Base-by-base conservation (phyloP, 2,113 vertebrate genomes). In the Albula glossodonta region DNA sequence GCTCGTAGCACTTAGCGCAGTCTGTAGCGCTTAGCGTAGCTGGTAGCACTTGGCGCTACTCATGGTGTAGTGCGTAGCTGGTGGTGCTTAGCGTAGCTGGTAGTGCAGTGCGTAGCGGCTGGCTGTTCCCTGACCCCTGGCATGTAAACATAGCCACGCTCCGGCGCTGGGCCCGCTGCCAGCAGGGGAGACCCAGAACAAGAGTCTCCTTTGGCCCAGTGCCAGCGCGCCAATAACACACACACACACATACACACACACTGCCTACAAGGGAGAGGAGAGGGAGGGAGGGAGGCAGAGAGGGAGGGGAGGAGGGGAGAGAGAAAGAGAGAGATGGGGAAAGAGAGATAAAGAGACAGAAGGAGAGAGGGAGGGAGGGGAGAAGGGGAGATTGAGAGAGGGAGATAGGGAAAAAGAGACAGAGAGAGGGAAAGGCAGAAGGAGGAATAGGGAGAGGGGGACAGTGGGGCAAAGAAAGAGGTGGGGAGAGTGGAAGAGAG, bases 81-180 rank as follows among this genome's bases (percentile, higher is more conserved):
- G 57, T 2, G 11, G 60, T 66, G 31, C 31, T 41, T 41, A 41
- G 31, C 31, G 31, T 41, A 41, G 31, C 31, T 41, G 31, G 31
- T 41, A 41, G 31, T 1, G 84, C 31, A 56, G 81, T 53, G 84
- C 88, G 88, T 90, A 90, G 92, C 91, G 85, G 90, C 90, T 94
- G 92, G 91, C 94, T 96, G 94, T 93, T 95, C 94, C 92, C 90
- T 95, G 92, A 93, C 89, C 88, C 90, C 89, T 92, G 88, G 92
- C 93, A 19, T 92, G 91, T 95, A 95, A 94, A 95, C 94, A 96
- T 83, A 89, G 93, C 94, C 93, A 93, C 94, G 93, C 94, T 94
- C 92, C 89, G 89, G 88, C 84, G 83, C 86, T 51, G 89, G 90
- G 91, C 91, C 84, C 51, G 82, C 87, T 90, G 87, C 89, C 90